Percentiles rank a stretch among this genome's conserved stretches.
Evolutionary conservation across 2,797 vertebrate genomes (phyloP).

Genomic region (Pteropus rufus): DNA sequence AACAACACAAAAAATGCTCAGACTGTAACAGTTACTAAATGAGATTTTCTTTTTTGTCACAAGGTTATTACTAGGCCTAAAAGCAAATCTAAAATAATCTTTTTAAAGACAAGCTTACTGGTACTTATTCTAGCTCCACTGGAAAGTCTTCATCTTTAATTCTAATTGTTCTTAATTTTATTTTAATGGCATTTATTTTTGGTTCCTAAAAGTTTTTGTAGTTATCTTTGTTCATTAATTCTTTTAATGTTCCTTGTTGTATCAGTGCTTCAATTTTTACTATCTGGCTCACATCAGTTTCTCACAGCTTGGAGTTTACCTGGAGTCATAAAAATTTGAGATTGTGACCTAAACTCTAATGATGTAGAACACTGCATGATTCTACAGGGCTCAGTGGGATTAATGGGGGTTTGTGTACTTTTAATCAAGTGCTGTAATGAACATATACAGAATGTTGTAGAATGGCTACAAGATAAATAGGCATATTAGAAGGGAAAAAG

Average conservation of each 20-base stretch:
- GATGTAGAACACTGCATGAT: not conserved
- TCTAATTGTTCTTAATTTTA: constrained; percentile 53
- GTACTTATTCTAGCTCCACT: not conserved
- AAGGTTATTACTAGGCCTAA: not conserved
- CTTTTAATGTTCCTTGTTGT: constrained; percentile 63
- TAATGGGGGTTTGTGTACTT: constrained; percentile 33
- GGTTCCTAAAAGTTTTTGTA: constrained; percentile 52
- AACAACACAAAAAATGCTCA: not conserved
- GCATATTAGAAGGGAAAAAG: not conserved
- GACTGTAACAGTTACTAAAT: not conserved
- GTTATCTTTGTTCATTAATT: constrained; percentile 72
- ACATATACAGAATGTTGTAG: not conserved
- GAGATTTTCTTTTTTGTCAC: not conserved
- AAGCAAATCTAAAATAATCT: not conserved
- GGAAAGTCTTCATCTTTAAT: constrained; percentile 56
- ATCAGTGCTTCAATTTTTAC: constrained; percentile 61
- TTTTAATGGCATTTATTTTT: constrained; percentile 48
- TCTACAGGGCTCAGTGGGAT: not conserved
- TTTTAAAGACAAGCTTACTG: constrained; percentile 1
- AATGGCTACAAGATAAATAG: not conserved
- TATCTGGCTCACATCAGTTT: constrained; percentile 16
- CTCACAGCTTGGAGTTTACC: constrained; percentile 64
- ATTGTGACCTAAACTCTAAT: constrained; percentile 58
- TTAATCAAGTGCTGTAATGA: constrained; percentile 41
- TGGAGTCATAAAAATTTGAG: constrained; percentile 51